phyloP scores from a whole-genome alignment of 1,140 invertebrate species.

The Eueides isabella region DNA sequence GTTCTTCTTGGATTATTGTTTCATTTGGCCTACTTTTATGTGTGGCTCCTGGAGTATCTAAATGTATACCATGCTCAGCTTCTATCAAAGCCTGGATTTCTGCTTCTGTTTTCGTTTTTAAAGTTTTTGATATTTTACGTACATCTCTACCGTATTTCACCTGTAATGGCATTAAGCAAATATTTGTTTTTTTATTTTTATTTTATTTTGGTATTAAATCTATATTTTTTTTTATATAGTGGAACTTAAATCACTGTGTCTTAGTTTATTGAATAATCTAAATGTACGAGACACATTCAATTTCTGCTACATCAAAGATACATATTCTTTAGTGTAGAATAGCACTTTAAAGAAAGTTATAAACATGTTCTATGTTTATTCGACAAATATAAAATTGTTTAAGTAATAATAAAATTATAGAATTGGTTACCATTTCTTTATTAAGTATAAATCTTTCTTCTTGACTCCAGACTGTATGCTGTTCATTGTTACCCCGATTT shows the following conservation, averaged over 20 bases:
- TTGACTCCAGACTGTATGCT: slow-evolving; percentile 76
- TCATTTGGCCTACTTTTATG: slow-evolving; percentile 52
- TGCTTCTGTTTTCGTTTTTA: slow-evolving; percentile 84
- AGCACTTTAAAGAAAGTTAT: no score
- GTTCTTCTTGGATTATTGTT: slow-evolving; percentile 65
- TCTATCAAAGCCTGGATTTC: slow-evolving; percentile 83
- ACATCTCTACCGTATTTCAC: slow-evolving; percentile 86
- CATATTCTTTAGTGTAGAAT: no score
- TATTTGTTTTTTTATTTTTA: no score
- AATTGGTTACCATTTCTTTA: slow-evolving; percentile 82
- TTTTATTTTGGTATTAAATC: no score
- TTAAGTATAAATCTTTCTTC: slow-evolving; percentile 83
- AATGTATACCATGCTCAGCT: slow-evolving; percentile 72
- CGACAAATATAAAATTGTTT: background rate
- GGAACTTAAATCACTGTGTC: no score
- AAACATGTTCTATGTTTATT: slow-evolving; percentile 10
- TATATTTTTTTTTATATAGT: no score
- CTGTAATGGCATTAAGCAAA: slow-evolving; percentile 56
- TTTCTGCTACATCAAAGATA: no score
- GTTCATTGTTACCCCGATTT: slow-evolving; percentile 39
- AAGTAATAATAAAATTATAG: slow-evolving; percentile 7
- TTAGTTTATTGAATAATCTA: no score
- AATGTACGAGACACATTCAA: no score
- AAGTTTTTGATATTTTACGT: slow-evolving; percentile 84
- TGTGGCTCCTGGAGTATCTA: slow-evolving; percentile 57